Evolutionary conservation across 2,113 vertebrate species (phyloP).

Genomic region (Castor canadensis): DNA sequence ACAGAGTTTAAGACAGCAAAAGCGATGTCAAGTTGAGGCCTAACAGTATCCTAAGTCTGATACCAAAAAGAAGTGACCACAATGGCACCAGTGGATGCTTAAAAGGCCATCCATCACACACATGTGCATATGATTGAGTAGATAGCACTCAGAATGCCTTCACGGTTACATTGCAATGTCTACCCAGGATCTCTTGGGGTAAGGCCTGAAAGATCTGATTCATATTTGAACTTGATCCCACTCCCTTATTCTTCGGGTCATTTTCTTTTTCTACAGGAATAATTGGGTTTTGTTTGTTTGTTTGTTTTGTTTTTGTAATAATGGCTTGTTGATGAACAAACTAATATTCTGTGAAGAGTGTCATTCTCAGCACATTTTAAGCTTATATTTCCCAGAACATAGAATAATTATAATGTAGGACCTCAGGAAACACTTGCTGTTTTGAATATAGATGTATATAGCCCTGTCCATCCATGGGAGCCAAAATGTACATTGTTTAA

Average conservation of each 20-base stretch:
- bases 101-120: not conserved
- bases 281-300: not conserved
- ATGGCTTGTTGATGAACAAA: not conserved
- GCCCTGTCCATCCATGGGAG: not conserved
- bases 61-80: not conserved
- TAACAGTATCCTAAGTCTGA: not conserved
- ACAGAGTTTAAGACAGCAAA: no score
- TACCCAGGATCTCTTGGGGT: not conserved
- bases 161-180: not conserved
- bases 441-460: conserved; percentile 29
- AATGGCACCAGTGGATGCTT: no score
- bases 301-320: no score
- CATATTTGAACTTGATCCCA: not conserved
- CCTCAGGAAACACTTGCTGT: not conserved
- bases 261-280: not conserved
- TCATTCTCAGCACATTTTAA: not conserved
- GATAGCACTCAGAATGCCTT: not conserved
- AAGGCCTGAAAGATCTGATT: not conserved
- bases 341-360: not conserved
- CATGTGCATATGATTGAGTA: not conserved
- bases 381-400: not conserved
- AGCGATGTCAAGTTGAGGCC: no score
- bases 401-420: not conserved
- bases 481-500: not conserved
- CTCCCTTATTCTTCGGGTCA: not conserved